A percentile compares a stretch with the other conserved stretches of the same genome.
Evolutionary conservation across 2,888 invertebrate species (phyloP).

Genomic region (Coleophora flavipennella): DNA sequence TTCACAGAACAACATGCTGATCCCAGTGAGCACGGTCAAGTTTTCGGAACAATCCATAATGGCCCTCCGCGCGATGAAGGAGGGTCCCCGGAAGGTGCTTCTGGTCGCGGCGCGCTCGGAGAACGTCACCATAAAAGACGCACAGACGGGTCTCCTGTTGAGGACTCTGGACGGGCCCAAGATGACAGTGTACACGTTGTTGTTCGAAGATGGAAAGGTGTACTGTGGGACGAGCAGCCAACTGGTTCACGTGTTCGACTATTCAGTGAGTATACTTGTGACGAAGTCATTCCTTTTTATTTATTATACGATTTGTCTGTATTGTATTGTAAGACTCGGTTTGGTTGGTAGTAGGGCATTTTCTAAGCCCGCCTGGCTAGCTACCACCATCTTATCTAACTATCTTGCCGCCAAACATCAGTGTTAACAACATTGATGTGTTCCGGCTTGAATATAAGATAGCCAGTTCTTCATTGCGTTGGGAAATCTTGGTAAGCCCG

Average conservation of each 20-base stretch:
- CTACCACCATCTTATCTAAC: too few relatives aligned
- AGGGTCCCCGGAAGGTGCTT: conserved; percentile 79
- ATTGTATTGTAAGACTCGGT: too few relatives aligned
- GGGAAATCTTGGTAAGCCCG: too few relatives aligned
- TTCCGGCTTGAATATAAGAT: too few relatives aligned
- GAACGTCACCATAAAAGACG: conserved; percentile 80
- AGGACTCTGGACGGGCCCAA: conserved; percentile 74
- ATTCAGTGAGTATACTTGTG: conserved; percentile 80
- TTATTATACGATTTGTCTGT: too few relatives aligned
- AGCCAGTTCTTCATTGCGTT: too few relatives aligned
- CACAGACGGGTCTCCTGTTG: conserved; percentile 77
- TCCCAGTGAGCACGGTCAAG: conserved; percentile 67
- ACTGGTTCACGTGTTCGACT: conserved; percentile 82
- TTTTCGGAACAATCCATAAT: conserved; percentile 78
- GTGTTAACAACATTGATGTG: too few relatives aligned
- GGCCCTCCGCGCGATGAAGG: conserved; percentile 79
- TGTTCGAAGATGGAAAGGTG: conserved; percentile 78
- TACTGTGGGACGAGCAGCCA: conserved; percentile 84
- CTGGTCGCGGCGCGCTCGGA: conserved; percentile 80
- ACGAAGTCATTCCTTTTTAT: too few relatives aligned
- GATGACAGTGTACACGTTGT: conserved; percentile 78
- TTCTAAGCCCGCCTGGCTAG: too few relatives aligned
- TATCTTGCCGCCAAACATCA: too few relatives aligned
- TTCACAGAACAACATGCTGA: conserved; percentile 69
- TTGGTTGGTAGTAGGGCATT: too few relatives aligned